Evolutionary conservation across 2,113 vertebrate genomes (phyloP), one percentile per base, ranked within the genome.

Genomic region (Colistium nudipinnis): DNA sequence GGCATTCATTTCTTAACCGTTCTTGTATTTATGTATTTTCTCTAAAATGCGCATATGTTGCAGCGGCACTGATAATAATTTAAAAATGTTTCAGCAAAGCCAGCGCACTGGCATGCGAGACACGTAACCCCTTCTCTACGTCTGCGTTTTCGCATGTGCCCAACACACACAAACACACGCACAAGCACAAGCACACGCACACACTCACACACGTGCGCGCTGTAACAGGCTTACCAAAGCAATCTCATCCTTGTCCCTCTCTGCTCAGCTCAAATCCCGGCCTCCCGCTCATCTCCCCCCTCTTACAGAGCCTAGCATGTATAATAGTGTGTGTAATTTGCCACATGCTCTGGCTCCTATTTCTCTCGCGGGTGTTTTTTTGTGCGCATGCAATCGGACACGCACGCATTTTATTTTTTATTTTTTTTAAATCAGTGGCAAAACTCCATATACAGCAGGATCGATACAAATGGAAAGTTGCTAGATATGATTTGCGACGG

Each of bases 181-280:
- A n/a, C n/a, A n/a, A n/a, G n/a, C n/a, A 20, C 19, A 22, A 30
- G 14, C n/a, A 53, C 48, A 56, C 28, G 35, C 52, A 68, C 28
- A 54, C 63, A 35, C 62, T 53, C 36, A 48, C 44, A 49, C 52
- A 30, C 39, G 28, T 24, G 64, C 7, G 62, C 47, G 47, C 19
- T 4, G 9, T 63, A 76, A 75, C 56, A 71, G 56, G 74, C 68
- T 85, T 78, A 74, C 53, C 52, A 63, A 74, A 76, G 70, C 63
- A 70, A 70, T 81, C 65, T 68, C 66, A 52, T 78, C 36, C 74
- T 27, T 35, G 35, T 60, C 45, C 63, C n/a, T 60, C 53, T 69
- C 41, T 75, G 49, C 57, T 19, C 60, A 44, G 28, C 44, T 68
- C 31, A 60, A 68, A 56, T 55, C 45, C 52, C 0, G 0, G 30